A percentile compares a stretch with the other conserved stretches of the same genome.
phyloP scores from a whole-genome alignment of 1,140 invertebrate genomes.

The Caenorhabditis briggsae region DNA sequence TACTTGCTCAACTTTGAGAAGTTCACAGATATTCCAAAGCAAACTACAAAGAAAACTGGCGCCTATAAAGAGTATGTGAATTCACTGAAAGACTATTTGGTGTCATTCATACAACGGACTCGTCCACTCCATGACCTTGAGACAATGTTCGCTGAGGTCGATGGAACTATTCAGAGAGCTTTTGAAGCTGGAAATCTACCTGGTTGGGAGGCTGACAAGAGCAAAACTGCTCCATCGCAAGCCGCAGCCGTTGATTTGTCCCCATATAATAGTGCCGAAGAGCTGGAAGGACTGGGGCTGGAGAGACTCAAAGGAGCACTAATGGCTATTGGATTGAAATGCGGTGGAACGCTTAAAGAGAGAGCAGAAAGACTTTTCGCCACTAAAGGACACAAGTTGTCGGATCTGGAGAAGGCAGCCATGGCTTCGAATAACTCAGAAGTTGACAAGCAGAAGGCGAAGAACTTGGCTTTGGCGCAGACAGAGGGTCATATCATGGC shows the following conservation, averaged over 20 bases:
- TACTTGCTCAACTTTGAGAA: slow-evolving; percentile 95
- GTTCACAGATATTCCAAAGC: slow-evolving; percentile 92
- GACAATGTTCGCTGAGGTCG: slow-evolving; percentile 76
- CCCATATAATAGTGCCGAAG: slow-evolving; percentile 94
- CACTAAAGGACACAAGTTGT: slow-evolving; percentile 93
- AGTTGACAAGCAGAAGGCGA: slow-evolving; percentile 82
- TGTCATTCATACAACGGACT: slow-evolving; percentile 87
- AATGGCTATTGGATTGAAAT: slow-evolving; percentile 96
- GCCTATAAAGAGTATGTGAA: slow-evolving; percentile 84
- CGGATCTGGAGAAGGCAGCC: slow-evolving; percentile 87
- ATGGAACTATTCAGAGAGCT: slow-evolving; percentile 60
- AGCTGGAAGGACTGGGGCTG: slow-evolving; percentile 90
- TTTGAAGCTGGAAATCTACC: slow-evolving; percentile 53
- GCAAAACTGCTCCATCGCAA: not conserved
- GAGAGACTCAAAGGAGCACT: slow-evolving; percentile 97
- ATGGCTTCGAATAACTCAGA: slow-evolving; percentile 80
- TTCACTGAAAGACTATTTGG: slow-evolving; percentile 88
- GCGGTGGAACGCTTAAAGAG: slow-evolving; percentile 95
- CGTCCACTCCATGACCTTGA: slow-evolving; percentile 91
- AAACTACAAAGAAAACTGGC: slow-evolving; percentile 74
- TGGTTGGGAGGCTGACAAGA: slow-evolving; percentile 51
- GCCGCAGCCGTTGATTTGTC: slow-evolving; percentile 85
- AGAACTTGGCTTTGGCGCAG: slow-evolving; percentile 72
- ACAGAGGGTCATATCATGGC: slow-evolving; percentile 67
- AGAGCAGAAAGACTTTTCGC: slow-evolving; percentile 93